A percentile compares a stretch with the other conserved stretches of the same genome.
These are phyloP conservation scores for Apis dorsata DNA, from an alignment of 1,140 invertebrate genomes.

Conservation along the genomic window DNA sequence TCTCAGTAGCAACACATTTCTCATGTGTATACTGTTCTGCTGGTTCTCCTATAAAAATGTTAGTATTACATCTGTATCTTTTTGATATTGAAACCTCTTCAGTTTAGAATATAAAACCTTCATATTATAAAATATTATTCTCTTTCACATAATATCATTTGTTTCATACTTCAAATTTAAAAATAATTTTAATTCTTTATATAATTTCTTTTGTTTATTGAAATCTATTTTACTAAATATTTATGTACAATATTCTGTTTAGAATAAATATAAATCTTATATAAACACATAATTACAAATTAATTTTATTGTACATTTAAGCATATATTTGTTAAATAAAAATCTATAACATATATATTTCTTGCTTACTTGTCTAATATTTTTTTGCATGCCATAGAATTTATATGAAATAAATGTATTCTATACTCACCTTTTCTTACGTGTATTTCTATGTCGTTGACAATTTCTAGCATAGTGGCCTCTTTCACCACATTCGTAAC, in stretches of 20 bases:
- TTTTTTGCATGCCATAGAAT: conserved; percentile 40
- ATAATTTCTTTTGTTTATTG: too few species aligned
- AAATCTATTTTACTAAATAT: background rate
- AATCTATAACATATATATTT: conserved; percentile 13
- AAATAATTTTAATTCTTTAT: background rate
- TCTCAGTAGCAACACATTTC: conserved; percentile 75
- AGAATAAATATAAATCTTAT: background rate
- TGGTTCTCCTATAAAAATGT: conserved; percentile 82
- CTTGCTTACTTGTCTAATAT: conserved; percentile 42
- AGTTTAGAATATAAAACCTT: conserved; percentile 51
- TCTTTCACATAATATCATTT: conserved; percentile 4
- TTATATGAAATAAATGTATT: conserved; percentile 4
- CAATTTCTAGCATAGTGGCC: conserved; percentile 96
- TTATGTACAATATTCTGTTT: background rate
- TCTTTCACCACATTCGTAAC: conserved; percentile 94
- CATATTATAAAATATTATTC: conserved; percentile 13
- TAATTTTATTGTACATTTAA: conserved; percentile 43
- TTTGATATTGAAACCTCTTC: conserved; percentile 63
- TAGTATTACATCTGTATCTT: conserved; percentile 79
- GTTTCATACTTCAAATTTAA: background rate
- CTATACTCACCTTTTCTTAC: conserved; percentile 81
- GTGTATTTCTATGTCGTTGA: conserved; percentile 82
- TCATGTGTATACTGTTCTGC: conserved; percentile 77
- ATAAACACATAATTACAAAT: background rate
- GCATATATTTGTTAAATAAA: conserved; percentile 14